Evolutionary conservation across 2,888 invertebrate species (phyloP), one percentile per base, ranked within the genome.

Genomic region (Linnaemya tessellans): DNA sequence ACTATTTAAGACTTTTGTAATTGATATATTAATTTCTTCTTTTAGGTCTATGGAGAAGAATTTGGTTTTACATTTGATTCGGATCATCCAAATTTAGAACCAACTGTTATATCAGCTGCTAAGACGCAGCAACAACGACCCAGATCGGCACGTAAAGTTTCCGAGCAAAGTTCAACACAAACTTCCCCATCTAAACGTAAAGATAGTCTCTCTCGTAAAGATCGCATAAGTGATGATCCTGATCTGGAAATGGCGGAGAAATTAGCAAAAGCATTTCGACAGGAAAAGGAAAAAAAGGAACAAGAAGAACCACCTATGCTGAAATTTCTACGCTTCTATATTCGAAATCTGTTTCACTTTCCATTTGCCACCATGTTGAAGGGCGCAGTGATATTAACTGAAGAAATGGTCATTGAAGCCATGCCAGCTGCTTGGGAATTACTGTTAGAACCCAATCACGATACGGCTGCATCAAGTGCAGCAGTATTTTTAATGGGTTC

Each of bases 341-440:
- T 98, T 1, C 96, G 97, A 87, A 96, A 97, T 78, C 95, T 97
- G 1, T 98, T 98, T 89, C 99, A 99, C 91, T 95, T 97, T 22
- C 97, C 98, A 0, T 93, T 99, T 64, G 96, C 97, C 0, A 95
- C 96, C 0, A 93, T 98, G 74, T 94, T 98, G 10, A 99, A 99
- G 93, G 97, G 98, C 0, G 97, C 98, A 0, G 97, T 97, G 0
- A 96, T 98, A 4, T 94, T 99, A 91, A 94, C 95, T 2, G 98
- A 98, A 90, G 98, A 98, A 62, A 94, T 97, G 88, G 97, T 98
- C 89, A 94, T 96, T 3, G 97, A 98, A 88, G 95, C 98, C 49
- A 94, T 99, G 84, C 97, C 97, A 0, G 96, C 98, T 0, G 97
- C 98, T 0, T 99, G 99, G 99, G 97, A 98, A 90, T 94, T 99